Evolutionary conservation across 2,797 vertebrate genomes (phyloP), one percentile per base, ranked within the genome.

Genomic region (Manis crassicaudata): DNA sequence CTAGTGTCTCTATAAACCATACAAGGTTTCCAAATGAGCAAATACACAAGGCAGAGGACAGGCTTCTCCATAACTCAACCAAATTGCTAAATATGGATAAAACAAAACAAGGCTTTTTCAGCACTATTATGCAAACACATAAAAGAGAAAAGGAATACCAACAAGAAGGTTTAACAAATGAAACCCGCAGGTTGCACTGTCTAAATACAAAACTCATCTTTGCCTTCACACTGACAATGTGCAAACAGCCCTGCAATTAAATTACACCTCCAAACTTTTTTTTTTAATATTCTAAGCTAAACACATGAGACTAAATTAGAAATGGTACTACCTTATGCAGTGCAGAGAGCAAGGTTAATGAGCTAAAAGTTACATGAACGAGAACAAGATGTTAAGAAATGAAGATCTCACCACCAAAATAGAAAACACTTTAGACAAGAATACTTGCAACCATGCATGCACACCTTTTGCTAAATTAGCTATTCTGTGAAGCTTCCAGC

Each of bases 11-110:
- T 95, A 97, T 97, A 98, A 98, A 98, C 98, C 96, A 97, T 9
- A 98, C 82, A 98, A 97, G 93, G 95, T 97, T 98, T 98, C 97
- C 97, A 99, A 98, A 98, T 5, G 82, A 98, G 97, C 98, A 98
- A 98, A 98, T 94, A 97, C 46, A 98, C 93, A 97, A 97, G 96
- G 96, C 72, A 97, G 93, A 97, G 62, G 82, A 97, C 86, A 97
- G 83, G 94, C 40, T 97, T 98, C 97, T 96, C 97, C 94, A 98
- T 98, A 98, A 98, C 93, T 98, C 98, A 98, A 97, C 85, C 63
- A 97, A 98, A 98, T 94, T 96, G 96, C 91, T 98, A 97, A 98
- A 97, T 93, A 96, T 72, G 73, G 54, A 96, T 88, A 97, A 67
- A 97, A 96, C 21, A 90, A 86, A 90, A 90, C 6, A 25, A 86